Evolutionary conservation across 2,797 vertebrate genomes (phyloP).

Genomic region (Myripristis murdjan): DNA sequence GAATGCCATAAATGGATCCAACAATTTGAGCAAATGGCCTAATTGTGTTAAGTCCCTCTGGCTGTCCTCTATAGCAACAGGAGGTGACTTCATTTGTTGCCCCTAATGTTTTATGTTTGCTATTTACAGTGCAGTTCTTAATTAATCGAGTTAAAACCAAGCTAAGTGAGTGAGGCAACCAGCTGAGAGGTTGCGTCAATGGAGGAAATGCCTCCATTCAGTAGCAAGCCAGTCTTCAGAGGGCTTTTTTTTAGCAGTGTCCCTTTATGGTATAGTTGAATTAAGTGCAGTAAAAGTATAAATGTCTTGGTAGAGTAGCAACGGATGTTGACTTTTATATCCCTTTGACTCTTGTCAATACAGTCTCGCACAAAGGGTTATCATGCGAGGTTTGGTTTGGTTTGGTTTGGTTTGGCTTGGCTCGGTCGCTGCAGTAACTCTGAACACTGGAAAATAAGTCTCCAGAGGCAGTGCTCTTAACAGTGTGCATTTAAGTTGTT

Average conservation of each 20-base stretch:
- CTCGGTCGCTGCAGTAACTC: not conserved
- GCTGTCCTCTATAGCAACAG: not conserved
- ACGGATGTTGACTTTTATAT: not conserved
- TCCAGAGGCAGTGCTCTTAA: not conserved
- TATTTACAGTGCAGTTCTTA: not conserved
- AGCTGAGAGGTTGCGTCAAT: slow-evolving; percentile 1
- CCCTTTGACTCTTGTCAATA: not conserved
- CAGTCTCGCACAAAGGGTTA: too few relatives aligned
- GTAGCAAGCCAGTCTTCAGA: not conserved
- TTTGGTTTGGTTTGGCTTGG: too few relatives aligned
- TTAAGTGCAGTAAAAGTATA: slow-evolving; percentile 5
- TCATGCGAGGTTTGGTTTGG: too few relatives aligned
- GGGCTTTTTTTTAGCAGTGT: not conserved
- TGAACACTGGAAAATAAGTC: too few relatives aligned
- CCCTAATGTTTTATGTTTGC: not conserved
- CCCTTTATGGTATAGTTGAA: not conserved
- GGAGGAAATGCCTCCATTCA: not conserved
- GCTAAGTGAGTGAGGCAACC: not conserved
- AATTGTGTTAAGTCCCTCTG: not conserved
- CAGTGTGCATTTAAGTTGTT: not conserved
- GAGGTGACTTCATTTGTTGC: not conserved
- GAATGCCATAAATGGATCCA: not conserved
- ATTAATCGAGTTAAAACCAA: not conserved
- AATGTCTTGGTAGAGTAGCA: not conserved
- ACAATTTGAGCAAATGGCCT: not conserved